Evolutionary conservation across 1,140 invertebrate genomes (phyloP).

Genomic region (Drosophila albomicans): DNA sequence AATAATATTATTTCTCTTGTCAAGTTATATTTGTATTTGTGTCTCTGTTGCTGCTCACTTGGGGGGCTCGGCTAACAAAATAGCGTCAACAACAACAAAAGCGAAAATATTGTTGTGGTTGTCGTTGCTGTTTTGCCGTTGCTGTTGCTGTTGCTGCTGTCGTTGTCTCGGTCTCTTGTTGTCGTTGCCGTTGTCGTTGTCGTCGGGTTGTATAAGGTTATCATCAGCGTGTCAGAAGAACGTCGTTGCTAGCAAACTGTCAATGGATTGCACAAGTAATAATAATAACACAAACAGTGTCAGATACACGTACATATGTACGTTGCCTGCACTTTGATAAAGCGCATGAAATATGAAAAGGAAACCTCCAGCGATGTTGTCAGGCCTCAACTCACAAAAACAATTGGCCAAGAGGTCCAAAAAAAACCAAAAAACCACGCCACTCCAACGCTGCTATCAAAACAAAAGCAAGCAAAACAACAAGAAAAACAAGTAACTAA

Average conservation of each 20-base stretch:
- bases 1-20: conserved; percentile 52
- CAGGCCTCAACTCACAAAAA: conserved; percentile 4
- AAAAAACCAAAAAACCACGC: conserved; percentile 53
- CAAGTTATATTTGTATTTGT: conserved; percentile 36
- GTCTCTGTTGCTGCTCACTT: conserved; percentile 30
- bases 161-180: conserved; percentile 36
- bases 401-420: not conserved
- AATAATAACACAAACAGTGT: conserved; percentile 25
- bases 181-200: conserved; percentile 33
- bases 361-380: conserved; percentile 12
- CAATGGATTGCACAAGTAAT: conserved; percentile 30
- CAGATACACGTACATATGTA: conserved; percentile 31
- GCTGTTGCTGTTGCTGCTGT: conserved; percentile 17
- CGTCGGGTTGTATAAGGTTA: conserved; percentile 67
- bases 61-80: conserved; percentile 66
- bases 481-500: conserved; percentile 60
- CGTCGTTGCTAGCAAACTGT: conserved; percentile 23
- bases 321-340: conserved; percentile 9
- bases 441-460: conserved; percentile 63
- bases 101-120: conserved; percentile 1
- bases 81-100: conserved; percentile 66
- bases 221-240: conserved; percentile 40
- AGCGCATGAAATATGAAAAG: conserved; percentile 8
- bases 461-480: conserved; percentile 72
- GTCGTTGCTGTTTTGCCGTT: conserved; percentile 29